Percentiles rank a stretch among this genome's conserved stretches.
Conservation (phyloP, 2,797 vertebrate genomes). For the Rallus crepitans region DNA sequence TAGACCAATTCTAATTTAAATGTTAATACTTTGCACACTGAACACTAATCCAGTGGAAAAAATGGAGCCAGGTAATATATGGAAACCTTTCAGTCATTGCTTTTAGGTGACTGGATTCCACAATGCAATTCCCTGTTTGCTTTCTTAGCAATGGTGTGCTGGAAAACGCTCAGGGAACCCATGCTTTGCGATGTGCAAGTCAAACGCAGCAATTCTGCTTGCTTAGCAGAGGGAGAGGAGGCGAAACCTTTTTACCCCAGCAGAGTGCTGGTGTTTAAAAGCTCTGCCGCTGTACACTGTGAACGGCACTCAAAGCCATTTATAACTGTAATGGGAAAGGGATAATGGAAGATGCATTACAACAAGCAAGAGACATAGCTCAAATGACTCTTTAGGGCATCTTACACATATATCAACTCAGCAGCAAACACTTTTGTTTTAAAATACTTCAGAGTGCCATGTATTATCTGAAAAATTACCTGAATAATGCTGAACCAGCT, state of each 20-base stretch:
- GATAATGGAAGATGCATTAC: constrained; percentile 49
- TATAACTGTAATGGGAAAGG: constrained; percentile 43
- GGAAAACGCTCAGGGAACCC: constrained; percentile 23
- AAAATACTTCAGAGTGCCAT: constrained; percentile 8
- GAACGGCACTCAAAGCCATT: not conserved
- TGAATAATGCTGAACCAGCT: constrained; percentile 97
- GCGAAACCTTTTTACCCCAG: constrained; percentile 15
- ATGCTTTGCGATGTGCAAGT: constrained; percentile 12
- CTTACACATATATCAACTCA: constrained; percentile 14
- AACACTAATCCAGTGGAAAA: not conserved
- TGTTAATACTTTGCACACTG: not conserved
- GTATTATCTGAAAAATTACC: constrained; percentile 82
- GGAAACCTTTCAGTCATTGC: not conserved
- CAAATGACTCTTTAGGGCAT: constrained; percentile 43
- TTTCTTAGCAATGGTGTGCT: constrained; percentile 8
- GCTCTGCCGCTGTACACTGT: not conserved
- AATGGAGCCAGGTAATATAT: not conserved
- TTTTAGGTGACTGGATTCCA: not conserved
- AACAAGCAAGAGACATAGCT: constrained; percentile 35
- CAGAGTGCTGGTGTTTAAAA: constrained; percentile 1
- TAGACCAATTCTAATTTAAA: not conserved
- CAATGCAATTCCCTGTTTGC: not conserved
- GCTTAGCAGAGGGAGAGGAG: not conserved
- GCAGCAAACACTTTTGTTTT: constrained; percentile 44
- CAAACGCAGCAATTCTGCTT: constrained; percentile 17